Conservation (phyloP, 2,888 invertebrate species). For the Sussaba pulchella region DNA sequence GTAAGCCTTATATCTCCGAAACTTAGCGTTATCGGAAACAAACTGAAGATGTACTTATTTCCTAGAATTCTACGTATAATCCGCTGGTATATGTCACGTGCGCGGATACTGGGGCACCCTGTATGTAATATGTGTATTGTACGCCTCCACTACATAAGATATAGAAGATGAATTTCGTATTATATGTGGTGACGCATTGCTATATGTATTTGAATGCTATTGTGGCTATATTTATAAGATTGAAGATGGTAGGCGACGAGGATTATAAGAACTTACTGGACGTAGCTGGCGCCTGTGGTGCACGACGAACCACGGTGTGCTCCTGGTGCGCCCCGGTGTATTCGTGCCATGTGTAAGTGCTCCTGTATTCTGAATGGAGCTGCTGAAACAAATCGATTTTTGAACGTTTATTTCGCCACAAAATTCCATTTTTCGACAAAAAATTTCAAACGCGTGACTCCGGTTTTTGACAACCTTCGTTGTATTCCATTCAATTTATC, state of each 20-base stretch:
- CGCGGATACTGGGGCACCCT: no score
- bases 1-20: no score
- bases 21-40: no score
- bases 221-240: conserved; percentile 17
- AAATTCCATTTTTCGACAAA: background rate
- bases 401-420: conserved; percentile 37
- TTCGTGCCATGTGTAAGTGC: conserved; percentile 98
- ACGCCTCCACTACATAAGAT: no score
- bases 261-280: conserved; percentile 79
- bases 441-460: no score
- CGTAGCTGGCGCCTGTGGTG: conserved; percentile 85
- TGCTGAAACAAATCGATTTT: conserved; percentile 84
- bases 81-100: no score
- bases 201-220: conserved; percentile 41
- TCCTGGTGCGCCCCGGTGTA: conserved; percentile 89
- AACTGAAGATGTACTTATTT: no score
- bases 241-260: conserved; percentile 19
- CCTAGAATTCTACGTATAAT: no score
- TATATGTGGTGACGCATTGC: conserved; percentile 61
- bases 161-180: conserved; percentile 38
- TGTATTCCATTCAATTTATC: no score
- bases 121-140: no score
- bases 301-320: conserved; percentile 90
- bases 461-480: no score
- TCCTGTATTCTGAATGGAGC: conserved; percentile 97